Evolutionary conservation across 2,888 invertebrate species (phyloP).

Genomic region (Hypomecis punctinalis): DNA sequence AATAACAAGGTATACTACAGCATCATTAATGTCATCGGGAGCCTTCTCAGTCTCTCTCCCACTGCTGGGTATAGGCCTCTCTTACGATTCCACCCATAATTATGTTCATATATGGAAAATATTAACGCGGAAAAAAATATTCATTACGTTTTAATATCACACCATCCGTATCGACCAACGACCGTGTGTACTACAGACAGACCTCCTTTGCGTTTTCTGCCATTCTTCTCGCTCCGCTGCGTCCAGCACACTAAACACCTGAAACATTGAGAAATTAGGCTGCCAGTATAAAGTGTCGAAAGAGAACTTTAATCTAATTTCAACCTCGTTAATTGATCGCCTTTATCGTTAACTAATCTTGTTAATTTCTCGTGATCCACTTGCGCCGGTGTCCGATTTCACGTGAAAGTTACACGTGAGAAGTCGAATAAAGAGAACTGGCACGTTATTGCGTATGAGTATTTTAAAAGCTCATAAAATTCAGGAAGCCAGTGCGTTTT

Average conservation of each 20-base stretch:
- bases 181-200: background rate
- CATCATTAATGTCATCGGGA: too few relatives aligned
- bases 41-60: too few relatives aligned
- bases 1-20: too few relatives aligned
- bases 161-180: slow-evolving; percentile 8
- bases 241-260: slow-evolving; percentile 16
- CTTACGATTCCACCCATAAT: too few relatives aligned
- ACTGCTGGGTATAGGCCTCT: too few relatives aligned
- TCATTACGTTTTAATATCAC: background rate
- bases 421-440: slow-evolving; percentile 16
- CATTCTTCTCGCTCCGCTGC: slow-evolving; percentile 28
- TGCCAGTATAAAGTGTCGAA: slow-evolving; percentile 17
- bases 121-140: background rate
- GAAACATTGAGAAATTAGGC: slow-evolving; percentile 29
- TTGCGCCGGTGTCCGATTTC: slow-evolving; percentile 38
- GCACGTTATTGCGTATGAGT: slow-evolving; percentile 1
- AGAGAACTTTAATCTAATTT: slow-evolving; percentile 45
- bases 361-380: slow-evolving; percentile 51
- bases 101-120: background rate
- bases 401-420: slow-evolving; percentile 34
- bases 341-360: slow-evolving; percentile 51
- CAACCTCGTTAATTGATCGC: slow-evolving; percentile 42
- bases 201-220: slow-evolving; percentile 10
- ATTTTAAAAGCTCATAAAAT: slow-evolving; percentile 19
- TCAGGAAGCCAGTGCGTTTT: slow-evolving; percentile 19